Evolutionary conservation across 2,797 vertebrate species (phyloP).

Genomic region (Esox lucius): DNA sequence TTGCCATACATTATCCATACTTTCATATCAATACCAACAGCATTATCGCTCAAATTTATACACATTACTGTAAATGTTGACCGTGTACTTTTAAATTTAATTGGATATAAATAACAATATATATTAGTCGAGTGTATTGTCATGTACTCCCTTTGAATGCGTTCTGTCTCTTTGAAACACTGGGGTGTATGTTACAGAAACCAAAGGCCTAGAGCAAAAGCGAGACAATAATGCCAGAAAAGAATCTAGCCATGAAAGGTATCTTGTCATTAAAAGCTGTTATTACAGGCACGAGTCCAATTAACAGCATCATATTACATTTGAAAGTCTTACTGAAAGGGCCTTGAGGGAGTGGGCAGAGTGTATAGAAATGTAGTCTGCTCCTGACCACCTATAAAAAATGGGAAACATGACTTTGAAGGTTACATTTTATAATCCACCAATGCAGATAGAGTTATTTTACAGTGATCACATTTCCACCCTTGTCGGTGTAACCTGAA

Average conservation of each 20-base stretch:
- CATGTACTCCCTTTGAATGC: neutral
- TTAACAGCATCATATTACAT: conserved; percentile 35
- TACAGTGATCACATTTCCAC: conserved; percentile 24
- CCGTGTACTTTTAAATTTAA: no score
- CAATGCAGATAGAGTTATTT: conserved; percentile 24
- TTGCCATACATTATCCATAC: no score
- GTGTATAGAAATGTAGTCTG: conserved; percentile 37
- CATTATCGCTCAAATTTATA: no score
- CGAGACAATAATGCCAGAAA: conserved; percentile 14
- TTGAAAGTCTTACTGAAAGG: conserved; percentile 29
- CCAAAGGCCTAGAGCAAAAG: conserved; percentile 13
- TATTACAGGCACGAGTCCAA: conserved; percentile 20
- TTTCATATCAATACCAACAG: no score
- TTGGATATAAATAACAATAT: no score
- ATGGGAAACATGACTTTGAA: conserved; percentile 30
- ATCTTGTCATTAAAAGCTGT: conserved; percentile 46
- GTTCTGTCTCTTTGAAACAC: conserved; percentile 6
- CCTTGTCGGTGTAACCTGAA: neutral
- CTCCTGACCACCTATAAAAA: conserved; percentile 50
- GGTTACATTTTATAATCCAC: conserved; percentile 39
- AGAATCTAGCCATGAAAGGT: conserved; percentile 30
- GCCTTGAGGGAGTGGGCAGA: conserved; percentile 28
- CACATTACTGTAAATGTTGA: no score
- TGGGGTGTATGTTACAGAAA: conserved; percentile 13
- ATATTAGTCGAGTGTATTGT: no score